These are phyloP conservation scores for Cassiopea xamachana DNA, from an alignment of 30 jellyfish, hydroid and myxozoan species.

Conservation along the genomic window DNA sequence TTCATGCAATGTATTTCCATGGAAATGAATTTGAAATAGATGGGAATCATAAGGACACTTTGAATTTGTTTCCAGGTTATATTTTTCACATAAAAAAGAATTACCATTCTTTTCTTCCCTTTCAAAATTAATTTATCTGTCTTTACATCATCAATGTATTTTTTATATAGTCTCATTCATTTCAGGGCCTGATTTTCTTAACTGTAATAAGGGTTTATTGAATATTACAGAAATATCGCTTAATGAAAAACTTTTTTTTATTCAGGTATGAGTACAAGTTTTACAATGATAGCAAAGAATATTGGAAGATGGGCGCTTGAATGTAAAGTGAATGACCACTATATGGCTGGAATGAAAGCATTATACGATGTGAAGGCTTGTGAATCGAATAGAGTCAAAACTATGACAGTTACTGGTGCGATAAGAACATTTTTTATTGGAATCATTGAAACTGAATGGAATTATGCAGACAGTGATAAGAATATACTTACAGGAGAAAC, in stretches of 20 bases:
- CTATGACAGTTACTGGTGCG: conserved; percentile 8
- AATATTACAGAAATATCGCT: not conserved
- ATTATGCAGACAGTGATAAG: conserved; percentile 53
- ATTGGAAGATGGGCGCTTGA: conserved; percentile 78
- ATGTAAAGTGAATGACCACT: conserved; percentile 71
- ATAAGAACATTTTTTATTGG: conserved; percentile 50
- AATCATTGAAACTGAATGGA: conserved; percentile 61
- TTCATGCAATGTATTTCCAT: conserved; percentile 75
- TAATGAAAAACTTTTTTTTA: too few relatives aligned
- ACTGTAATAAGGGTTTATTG: not conserved
- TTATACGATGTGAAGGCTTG: conserved; percentile 30
- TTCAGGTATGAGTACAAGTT: conserved; percentile 67
- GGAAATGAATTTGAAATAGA: conserved; percentile 65
- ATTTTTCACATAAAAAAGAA: too few relatives aligned
- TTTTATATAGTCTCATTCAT: too few relatives aligned
- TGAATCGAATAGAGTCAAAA: not conserved
- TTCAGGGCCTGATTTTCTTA: too few relatives aligned
- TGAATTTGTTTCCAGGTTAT: conserved; percentile 74
- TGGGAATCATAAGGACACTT: conserved; percentile 65
- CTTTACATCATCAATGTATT: too few relatives aligned
- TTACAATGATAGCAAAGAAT: conserved; percentile 69
- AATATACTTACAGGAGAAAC: conserved; percentile 38
- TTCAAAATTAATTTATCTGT: too few relatives aligned
- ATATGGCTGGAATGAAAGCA: conserved; percentile 71
- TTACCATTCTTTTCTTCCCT: not conserved